Evolutionary conservation across 2,888 invertebrate species (phyloP).

Genomic region (Leucania comma): DNA sequence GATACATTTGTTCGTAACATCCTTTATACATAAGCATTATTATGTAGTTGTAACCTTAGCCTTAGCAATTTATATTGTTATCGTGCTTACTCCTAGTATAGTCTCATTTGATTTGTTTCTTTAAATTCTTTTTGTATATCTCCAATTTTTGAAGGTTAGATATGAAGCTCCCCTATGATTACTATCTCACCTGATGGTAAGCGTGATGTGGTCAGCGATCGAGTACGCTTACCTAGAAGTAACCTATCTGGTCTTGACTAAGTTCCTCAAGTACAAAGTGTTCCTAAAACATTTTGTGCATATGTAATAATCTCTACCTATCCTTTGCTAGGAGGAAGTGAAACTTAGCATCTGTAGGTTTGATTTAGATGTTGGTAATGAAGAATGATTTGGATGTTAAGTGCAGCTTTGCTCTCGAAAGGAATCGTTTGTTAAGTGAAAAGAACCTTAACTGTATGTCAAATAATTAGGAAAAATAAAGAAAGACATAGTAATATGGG

Average conservation of each 20-base stretch:
- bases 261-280: too few species aligned
- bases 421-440: neutral
- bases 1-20: conserved; percentile 61
- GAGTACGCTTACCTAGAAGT: too few species aligned
- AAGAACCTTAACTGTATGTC: neutral
- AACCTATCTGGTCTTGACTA: too few species aligned
- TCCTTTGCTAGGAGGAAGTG: too few species aligned
- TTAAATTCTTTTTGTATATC: neutral
- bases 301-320: too few species aligned
- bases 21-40: conserved; percentile 44
- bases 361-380: neutral
- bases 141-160: neutral
- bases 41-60: conserved; percentile 59
- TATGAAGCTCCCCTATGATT: too few species aligned
- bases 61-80: conserved; percentile 50
- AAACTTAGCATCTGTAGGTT: neutral
- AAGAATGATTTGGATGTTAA: neutral
- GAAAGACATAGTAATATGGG: too few species aligned
- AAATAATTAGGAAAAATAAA: neutral
- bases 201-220: too few species aligned
- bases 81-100: conserved; percentile 15
- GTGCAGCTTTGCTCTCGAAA: neutral
- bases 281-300: neutral
- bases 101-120: neutral
- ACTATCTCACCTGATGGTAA: too few species aligned